phyloP scores from a whole-genome alignment of 2,888 invertebrate species.

The Teinopalpus imperialis region DNA sequence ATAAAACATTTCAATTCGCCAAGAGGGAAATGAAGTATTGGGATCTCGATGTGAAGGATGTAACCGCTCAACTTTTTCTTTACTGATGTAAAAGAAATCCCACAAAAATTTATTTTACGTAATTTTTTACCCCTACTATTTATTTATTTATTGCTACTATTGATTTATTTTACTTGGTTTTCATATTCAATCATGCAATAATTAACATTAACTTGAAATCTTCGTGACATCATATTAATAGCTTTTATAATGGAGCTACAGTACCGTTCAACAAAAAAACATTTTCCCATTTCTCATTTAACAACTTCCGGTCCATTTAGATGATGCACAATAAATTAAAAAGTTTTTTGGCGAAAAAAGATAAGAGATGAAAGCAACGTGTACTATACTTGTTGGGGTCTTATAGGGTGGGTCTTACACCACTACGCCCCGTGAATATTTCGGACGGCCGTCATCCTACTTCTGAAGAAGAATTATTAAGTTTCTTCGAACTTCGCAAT shows the following conservation, averaged over 20 bases:
- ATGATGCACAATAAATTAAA: constrained; percentile 6
- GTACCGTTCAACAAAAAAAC: too few relatives aligned
- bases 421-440: constrained; percentile 78
- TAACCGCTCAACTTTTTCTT: constrained; percentile 45
- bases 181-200: too few relatives aligned
- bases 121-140: not conserved
- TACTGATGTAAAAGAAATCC: constrained; percentile 39
- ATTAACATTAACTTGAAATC: too few relatives aligned
- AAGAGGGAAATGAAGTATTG: constrained; percentile 71
- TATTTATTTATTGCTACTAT: too few relatives aligned
- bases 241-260: too few relatives aligned
- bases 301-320: not conserved
- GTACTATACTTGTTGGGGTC: constrained; percentile 55
- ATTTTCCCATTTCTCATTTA: not conserved
- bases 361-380: constrained; percentile 49
- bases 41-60: constrained; percentile 58
- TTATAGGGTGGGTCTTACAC: constrained; percentile 61
- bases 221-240: too few relatives aligned
- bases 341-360: constrained; percentile 21
- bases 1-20: constrained; percentile 75
- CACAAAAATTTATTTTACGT: constrained; percentile 39
- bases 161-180: not conserved
- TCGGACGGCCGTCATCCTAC: constrained; percentile 76
- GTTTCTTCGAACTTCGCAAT: constrained; percentile 80
- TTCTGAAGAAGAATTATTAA: constrained; percentile 82